Conservation (phyloP, 2,888 invertebrate species). For the Lordiphosa fenestrarum region DNA sequence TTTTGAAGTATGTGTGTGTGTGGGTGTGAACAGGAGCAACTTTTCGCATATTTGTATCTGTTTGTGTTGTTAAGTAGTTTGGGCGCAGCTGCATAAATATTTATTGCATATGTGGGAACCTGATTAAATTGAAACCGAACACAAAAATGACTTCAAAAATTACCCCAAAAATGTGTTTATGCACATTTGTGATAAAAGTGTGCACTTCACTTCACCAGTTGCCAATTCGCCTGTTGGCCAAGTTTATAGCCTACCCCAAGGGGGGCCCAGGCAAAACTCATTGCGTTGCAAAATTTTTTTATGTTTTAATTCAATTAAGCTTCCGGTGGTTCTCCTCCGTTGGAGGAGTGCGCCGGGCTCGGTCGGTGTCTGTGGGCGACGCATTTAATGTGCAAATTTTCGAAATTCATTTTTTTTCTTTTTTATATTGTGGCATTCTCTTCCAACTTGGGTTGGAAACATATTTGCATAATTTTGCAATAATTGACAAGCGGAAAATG, state of each 20-base stretch:
- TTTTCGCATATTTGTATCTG: slow-evolving; percentile 71
- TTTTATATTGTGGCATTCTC: slow-evolving; percentile 26
- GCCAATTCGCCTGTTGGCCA: slow-evolving; percentile 20
- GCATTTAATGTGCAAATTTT: slow-evolving; percentile 51
- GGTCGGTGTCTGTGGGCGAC: slow-evolving; percentile 30
- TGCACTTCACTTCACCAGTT: slow-evolving; percentile 9
- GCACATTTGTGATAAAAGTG: no score
- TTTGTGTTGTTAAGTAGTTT: slow-evolving; percentile 72
- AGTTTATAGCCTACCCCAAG: slow-evolving; percentile 49
- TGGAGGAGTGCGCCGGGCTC: neutral
- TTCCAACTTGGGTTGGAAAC: slow-evolving; percentile 29
- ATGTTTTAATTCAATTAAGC: slow-evolving; percentile 71
- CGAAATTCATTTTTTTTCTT: slow-evolving; percentile 36
- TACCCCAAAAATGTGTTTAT: no score
- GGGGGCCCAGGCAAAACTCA: slow-evolving; percentile 48
- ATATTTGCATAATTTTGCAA: slow-evolving; percentile 71
- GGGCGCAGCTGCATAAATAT: slow-evolving; percentile 65
- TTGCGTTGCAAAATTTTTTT: slow-evolving; percentile 57
- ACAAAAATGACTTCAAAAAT: neutral
- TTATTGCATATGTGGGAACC: slow-evolving; percentile 51
- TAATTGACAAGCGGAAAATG: slow-evolving; percentile 73
- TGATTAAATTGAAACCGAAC: neutral
- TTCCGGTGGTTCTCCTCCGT: neutral
- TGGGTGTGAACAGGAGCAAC: slow-evolving; percentile 40
- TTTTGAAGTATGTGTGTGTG: slow-evolving; percentile 39